These are phyloP conservation scores for Lepisosteus oculatus DNA, from an alignment of 2,113 vertebrate genomes.

Conservation along the genomic window DNA sequence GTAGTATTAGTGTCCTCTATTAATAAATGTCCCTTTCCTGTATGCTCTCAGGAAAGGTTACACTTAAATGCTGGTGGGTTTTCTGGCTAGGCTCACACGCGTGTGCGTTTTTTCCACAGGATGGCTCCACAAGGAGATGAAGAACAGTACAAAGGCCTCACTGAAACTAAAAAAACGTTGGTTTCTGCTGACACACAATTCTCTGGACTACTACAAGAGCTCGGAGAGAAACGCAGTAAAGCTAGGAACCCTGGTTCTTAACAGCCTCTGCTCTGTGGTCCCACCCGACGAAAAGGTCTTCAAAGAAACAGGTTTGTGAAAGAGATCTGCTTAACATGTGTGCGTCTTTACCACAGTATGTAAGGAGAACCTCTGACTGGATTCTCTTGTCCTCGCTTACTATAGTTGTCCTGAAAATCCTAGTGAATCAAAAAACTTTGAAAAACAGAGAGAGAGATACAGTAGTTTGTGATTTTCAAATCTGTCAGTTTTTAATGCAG, in stretches of 20 bases:
- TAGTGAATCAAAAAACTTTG: too few relatives aligned
- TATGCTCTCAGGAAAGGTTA: too few relatives aligned
- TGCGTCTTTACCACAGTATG: too few relatives aligned
- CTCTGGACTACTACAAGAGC: constrained; percentile 95
- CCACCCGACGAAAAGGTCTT: constrained; percentile 89
- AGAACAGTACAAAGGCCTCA: constrained; percentile 77
- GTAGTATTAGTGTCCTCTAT: too few relatives aligned
- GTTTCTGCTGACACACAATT: constrained; percentile 96
- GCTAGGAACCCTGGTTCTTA: constrained; percentile 88
- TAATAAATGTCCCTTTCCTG: too few relatives aligned
- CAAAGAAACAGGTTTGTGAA: constrained; percentile 82
- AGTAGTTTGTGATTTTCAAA: too few relatives aligned
- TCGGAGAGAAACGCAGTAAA: constrained; percentile 87
- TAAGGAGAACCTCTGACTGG: too few relatives aligned
- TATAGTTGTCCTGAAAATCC: too few relatives aligned
- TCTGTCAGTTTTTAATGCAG: too few relatives aligned
- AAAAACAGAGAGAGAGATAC: too few relatives aligned
- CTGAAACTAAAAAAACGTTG: constrained; percentile 93
- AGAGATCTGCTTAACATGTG: neutral
- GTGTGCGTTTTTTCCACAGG: constrained; percentile 55
- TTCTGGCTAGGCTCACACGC: neutral
- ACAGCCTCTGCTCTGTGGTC: constrained; percentile 90
- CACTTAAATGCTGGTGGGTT: too few relatives aligned
- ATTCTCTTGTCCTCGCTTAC: too few relatives aligned
- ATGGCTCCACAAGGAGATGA: constrained; percentile 94